Evolutionary conservation across 2,113 vertebrate species (phyloP), one percentile per base, ranked within the genome.

Genomic region (Hippocampus barbouri): DNA sequence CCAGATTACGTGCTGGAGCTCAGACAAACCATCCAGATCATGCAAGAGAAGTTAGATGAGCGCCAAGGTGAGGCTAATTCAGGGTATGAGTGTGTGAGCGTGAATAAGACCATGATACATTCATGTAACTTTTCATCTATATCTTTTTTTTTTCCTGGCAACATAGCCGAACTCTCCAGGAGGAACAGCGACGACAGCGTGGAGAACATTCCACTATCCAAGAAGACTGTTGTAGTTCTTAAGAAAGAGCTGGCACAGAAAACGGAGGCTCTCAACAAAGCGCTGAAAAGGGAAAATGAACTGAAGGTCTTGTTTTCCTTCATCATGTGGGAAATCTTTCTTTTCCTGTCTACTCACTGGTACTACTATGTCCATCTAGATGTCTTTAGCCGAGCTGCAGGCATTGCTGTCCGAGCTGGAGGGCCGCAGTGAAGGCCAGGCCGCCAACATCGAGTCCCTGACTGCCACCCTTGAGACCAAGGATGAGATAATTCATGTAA

Each of bases 401-500:
- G 87, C 88, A 1, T 21, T 75, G 25, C 63, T 93, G 2, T 80
- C 84, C 54, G 90, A 92, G 68, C 80, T 92, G 38, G 84, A 93
- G 64, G 85, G 76, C 11, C 87, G 69, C 30, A 77, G 49, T 34
- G 86, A 90, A 77, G 86, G 89, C 40, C 91, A 91, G 62, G 75
- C 78, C 14, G 88, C 82, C 60, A 91, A 88, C 64, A 82, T 90
- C 1, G 90, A 93, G 54, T 89, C 89, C 21, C 90, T 93, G 25
- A 85, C 86, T 41, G 76, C 88, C 66, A 91, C 88, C 14, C 78
- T 94, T 67, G 84, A 87, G 66, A 90, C 89, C 68, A 93, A 94
- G 66, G 91, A 93, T 73, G 90, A 93, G 72, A 92, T 92, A 45
- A 93, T 94, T 74, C 66, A 18, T 66, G 93, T 93, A 83, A 89